Evolutionary conservation across 2,888 invertebrate species (phyloP).

Genomic region (Catocala fraxini): DNA sequence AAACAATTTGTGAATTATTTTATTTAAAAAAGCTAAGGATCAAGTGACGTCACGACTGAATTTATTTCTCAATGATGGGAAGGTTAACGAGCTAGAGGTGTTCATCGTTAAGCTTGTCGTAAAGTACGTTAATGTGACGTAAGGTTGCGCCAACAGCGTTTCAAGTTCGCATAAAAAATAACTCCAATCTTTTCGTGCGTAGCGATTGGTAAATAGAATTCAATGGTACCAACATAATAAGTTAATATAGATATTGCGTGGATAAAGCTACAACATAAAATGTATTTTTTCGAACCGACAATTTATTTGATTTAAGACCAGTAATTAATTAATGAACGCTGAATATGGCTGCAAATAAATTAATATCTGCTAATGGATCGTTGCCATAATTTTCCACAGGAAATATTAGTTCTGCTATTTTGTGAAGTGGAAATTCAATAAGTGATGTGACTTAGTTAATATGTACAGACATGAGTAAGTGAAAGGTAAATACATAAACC

Average conservation of each 20-base stretch:
- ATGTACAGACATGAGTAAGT: neutral
- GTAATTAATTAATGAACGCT: slow-evolving; percentile 60
- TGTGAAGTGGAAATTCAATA: slow-evolving; percentile 16
- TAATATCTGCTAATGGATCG: slow-evolving; percentile 42
- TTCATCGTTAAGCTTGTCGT: slow-evolving; percentile 72
- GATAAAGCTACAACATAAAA: slow-evolving; percentile 21
- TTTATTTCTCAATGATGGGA: slow-evolving; percentile 71
- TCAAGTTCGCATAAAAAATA: slow-evolving; percentile 44
- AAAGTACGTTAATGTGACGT: slow-evolving; percentile 74
- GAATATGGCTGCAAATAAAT: slow-evolving; percentile 38
- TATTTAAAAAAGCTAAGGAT: no score
- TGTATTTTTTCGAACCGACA: slow-evolving; percentile 39
- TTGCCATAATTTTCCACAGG: slow-evolving; percentile 20
- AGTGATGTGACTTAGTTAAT: slow-evolving; percentile 4
- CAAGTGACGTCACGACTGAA: slow-evolving; percentile 63
- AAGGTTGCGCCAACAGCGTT: slow-evolving; percentile 61
- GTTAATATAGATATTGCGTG: neutral
- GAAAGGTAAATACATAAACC: no score
- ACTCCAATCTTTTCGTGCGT: slow-evolving; percentile 43
- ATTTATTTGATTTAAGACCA: slow-evolving; percentile 57
- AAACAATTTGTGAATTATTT: no score
- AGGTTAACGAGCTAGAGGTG: slow-evolving; percentile 76
- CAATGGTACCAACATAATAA: neutral
- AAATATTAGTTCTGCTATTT: slow-evolving; percentile 26
- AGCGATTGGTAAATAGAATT: slow-evolving; percentile 11